Percentiles rank a stretch among this genome's conserved stretches.
phyloP scores from a whole-genome alignment of 2,888 invertebrate species.

The Eurois occulta region DNA sequence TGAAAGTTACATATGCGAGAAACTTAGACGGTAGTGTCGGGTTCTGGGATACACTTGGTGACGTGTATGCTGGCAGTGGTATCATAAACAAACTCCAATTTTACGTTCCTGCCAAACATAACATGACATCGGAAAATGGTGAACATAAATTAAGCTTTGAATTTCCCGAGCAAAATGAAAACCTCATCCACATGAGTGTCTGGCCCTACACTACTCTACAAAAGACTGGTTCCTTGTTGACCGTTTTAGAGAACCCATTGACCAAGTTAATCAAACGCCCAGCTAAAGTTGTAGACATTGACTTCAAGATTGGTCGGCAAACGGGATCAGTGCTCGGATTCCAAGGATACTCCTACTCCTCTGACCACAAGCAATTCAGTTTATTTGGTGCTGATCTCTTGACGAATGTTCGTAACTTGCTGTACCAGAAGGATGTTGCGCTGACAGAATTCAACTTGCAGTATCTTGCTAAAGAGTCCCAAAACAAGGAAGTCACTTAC shows the following conservation, averaged over 20 bases:
- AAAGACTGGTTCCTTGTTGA: constrained; percentile 88
- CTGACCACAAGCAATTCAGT: constrained; percentile 76
- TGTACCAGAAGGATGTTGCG: constrained; percentile 83
- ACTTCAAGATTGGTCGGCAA: constrained; percentile 84
- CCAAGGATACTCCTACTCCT: constrained; percentile 88
- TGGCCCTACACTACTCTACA: constrained; percentile 91
- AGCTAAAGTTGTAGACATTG: constrained; percentile 73
- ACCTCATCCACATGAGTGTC: constrained; percentile 90
- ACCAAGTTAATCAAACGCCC: constrained; percentile 84
- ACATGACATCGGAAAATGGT: constrained; percentile 84
- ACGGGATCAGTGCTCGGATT: constrained; percentile 89
- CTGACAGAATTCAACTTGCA: constrained; percentile 87
- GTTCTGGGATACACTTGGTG: constrained; percentile 91
- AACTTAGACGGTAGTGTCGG: constrained; percentile 91
- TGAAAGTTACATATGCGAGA: constrained; percentile 87
- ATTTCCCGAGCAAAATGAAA: constrained; percentile 87
- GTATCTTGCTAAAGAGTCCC: constrained; percentile 84
- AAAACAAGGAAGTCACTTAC: constrained; percentile 82
- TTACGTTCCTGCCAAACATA: constrained; percentile 89
- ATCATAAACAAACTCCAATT: constrained; percentile 91
- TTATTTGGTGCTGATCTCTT: constrained; percentile 71
- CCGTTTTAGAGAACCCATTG: constrained; percentile 85
- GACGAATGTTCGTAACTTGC: constrained; percentile 71
- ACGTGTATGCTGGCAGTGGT: constrained; percentile 91
- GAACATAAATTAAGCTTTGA: constrained; percentile 85